These are phyloP conservation scores for Drosophila fungiperda DNA, from an alignment of 2,888 invertebrate species.

Conservation along the genomic window DNA sequence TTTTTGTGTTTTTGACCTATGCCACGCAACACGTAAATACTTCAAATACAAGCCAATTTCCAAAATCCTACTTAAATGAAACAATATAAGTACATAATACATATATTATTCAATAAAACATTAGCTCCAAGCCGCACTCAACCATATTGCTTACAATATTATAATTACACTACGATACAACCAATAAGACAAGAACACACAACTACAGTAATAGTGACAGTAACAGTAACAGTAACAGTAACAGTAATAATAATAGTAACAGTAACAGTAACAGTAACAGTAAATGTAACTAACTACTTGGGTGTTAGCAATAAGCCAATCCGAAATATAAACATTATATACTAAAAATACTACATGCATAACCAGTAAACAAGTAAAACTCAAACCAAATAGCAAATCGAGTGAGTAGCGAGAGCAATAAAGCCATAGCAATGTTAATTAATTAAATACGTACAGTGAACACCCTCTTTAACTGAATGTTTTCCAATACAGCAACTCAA, in stretches of 20 bases:
- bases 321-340: conserved; percentile 30
- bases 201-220: conserved; percentile 59
- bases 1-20: conserved; percentile 41
- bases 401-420: conserved; percentile 22
- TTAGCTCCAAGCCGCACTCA: conserved; percentile 77
- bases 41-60: conserved; percentile 24
- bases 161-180: conserved; percentile 41
- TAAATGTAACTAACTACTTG: conserved; percentile 35
- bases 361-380: conserved; percentile 10
- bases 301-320: conserved; percentile 38
- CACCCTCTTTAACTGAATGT: background rate
- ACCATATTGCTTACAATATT: conserved; percentile 72
- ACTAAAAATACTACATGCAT: conserved; percentile 36
- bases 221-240: conserved; percentile 36
- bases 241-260: conserved; percentile 17
- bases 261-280: conserved; percentile 27
- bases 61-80: conserved; percentile 44
- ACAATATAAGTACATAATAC: conserved; percentile 41
- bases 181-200: conserved; percentile 18
- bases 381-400: conserved; percentile 14
- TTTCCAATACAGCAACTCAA: background rate
- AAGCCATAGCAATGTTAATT: background rate
- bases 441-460: conserved; percentile 13
- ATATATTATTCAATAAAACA: conserved; percentile 75
- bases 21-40: conserved; percentile 7